Conservation (phyloP, 2,888 invertebrate species). For the Galeopsomyia nigrocyanea region DNA sequence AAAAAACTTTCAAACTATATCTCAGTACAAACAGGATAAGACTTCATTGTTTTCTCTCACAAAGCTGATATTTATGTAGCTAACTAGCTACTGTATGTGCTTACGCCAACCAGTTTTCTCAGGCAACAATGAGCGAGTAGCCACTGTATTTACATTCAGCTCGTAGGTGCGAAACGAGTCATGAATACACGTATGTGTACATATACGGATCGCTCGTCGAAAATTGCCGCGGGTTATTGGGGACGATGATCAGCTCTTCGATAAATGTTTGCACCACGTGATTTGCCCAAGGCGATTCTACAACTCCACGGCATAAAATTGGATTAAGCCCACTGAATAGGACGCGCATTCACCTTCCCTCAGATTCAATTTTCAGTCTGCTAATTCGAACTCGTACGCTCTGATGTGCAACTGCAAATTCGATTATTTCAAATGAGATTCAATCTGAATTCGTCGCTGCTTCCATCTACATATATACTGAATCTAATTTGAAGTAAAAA, state of each 20-base stretch:
- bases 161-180: conserved; percentile 43
- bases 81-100: too few species aligned
- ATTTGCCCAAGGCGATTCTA: conserved; percentile 59
- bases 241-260: conserved; percentile 49
- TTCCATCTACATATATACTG: too few species aligned
- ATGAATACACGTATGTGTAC: conserved; percentile 14
- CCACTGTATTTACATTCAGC: too few species aligned
- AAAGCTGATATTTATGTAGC: too few species aligned
- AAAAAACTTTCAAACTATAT: too few species aligned
- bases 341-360: conserved; percentile 18
- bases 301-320: conserved; percentile 30
- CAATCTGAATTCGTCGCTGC: too few species aligned
- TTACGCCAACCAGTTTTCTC: too few species aligned
- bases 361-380: conserved; percentile 40
- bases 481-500: too few species aligned
- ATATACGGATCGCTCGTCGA: conserved; percentile 18
- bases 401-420: conserved; percentile 3
- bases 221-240: conserved; percentile 59
- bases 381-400: not conserved
- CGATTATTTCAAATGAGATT: conserved; percentile 5
- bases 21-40: too few species aligned
- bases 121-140: too few species aligned
- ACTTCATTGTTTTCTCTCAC: too few species aligned
- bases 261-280: conserved; percentile 65
- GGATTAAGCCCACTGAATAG: conserved; percentile 31